Evolutionary conservation across 2,888 invertebrate genomes (phyloP).

Genomic region (Platynereis dumerilii): DNA sequence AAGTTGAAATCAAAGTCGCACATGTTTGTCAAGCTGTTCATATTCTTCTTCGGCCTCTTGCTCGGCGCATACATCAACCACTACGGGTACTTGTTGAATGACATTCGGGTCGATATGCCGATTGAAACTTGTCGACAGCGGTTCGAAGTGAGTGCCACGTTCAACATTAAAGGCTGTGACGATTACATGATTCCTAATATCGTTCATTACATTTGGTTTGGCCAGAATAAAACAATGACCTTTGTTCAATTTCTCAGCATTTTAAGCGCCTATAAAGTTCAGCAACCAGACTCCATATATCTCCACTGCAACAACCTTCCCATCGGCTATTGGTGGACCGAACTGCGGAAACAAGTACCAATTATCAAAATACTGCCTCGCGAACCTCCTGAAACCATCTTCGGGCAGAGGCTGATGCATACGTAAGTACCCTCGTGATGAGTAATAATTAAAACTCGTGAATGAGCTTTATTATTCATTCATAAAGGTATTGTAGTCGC

Average conservation of each 20-base stretch:
- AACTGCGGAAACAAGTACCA: slow-evolving; percentile 27
- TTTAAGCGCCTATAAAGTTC: slow-evolving; percentile 35
- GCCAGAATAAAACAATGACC: slow-evolving; percentile 22
- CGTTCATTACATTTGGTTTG: slow-evolving; percentile 40
- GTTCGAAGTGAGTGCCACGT: too few species aligned
- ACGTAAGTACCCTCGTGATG: too few species aligned
- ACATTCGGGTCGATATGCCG: too few species aligned
- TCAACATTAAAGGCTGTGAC: background rate
- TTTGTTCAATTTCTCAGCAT: slow-evolving; percentile 40
- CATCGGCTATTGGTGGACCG: slow-evolving; percentile 38
- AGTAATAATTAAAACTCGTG: too few species aligned
- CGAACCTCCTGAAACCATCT: slow-evolving; percentile 23
- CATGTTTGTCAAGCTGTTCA: too few species aligned
- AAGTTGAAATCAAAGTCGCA: too few species aligned
- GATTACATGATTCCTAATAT: slow-evolving; percentile 36
- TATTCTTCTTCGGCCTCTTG: too few species aligned
- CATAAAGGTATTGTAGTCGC: too few species aligned
- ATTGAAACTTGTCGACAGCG: too few species aligned
- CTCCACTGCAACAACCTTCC: slow-evolving; percentile 39
- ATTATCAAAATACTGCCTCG: slow-evolving; percentile 21
- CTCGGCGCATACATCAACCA: too few species aligned
- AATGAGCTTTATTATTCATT: too few species aligned
- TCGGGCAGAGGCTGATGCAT: slow-evolving; percentile 5
- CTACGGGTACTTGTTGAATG: too few species aligned
- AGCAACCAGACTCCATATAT: slow-evolving; percentile 35